These are phyloP conservation scores for Actinernus sp. DNA, from an alignment of 92 coral and sea anemone genomes.

Conservation along the genomic window DNA sequence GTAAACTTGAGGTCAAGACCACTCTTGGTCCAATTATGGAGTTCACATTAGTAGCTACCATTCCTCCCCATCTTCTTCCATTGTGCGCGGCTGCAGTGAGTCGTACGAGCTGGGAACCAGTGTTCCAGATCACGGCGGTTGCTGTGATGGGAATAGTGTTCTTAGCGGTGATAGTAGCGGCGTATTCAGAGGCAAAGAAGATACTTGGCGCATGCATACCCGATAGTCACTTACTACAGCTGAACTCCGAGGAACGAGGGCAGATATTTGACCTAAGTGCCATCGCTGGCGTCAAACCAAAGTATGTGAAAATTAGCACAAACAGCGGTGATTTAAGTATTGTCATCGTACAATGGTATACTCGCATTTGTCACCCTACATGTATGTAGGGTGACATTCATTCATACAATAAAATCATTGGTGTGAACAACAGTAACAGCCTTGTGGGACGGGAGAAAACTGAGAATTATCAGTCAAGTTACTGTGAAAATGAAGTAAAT, in stretches of 20 bases:
- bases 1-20: constrained; percentile 88
- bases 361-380: too few species aligned
- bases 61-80: constrained; percentile 97
- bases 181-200: constrained; percentile 91
- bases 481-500: too few species aligned
- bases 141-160: constrained; percentile 77
- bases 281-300: constrained; percentile 81
- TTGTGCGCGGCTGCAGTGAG: constrained; percentile 97
- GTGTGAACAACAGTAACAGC: too few species aligned
- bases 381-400: too few species aligned
- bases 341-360: too few species aligned
- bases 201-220: constrained; percentile 76
- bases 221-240: constrained; percentile 49
- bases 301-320: constrained; percentile 73
- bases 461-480: too few species aligned
- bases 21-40: constrained; percentile 94
- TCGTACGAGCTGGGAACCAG: constrained; percentile 90
- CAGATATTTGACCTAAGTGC: constrained; percentile 90
- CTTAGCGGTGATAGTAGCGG: constrained; percentile 73
- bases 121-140: constrained; percentile 58
- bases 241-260: constrained; percentile 62
- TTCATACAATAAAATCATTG: too few species aligned
- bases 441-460: too few species aligned
- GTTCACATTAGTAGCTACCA: constrained; percentile 94
- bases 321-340: too few species aligned